Evolutionary conservation across 2,888 invertebrate genomes (phyloP), one percentile per base, ranked within the genome.

Genomic region (Andrena haemorrhoa): DNA sequence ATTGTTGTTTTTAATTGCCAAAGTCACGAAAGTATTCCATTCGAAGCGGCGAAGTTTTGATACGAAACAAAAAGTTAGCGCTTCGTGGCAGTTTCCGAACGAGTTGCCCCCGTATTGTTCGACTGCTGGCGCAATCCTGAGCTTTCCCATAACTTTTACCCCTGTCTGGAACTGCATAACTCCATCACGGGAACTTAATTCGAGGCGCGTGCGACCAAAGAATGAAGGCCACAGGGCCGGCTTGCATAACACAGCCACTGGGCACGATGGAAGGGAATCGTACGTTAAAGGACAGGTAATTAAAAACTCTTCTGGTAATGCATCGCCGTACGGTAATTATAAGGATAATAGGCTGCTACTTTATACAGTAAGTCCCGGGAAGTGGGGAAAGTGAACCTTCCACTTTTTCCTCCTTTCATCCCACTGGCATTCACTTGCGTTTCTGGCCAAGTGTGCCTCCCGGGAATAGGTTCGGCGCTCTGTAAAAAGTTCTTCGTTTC

Each of bases 231-330:
- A 47, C 29, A 23, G 20, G 53, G 1, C 0, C 26, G 3, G 20
- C 12, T 72, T 35, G 16, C 47, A 23, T 29, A 68, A 79, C 35
- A 10, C 35, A 49, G 63, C 68, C 53, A 16, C 66, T 41, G 35
- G 61, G 16, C 8, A 20, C 51, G 60, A n/a, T 33, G n/a, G 51
- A 53, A 53, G 31, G 31, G 35, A 72, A 75, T 75, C 64, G 64
- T 56, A 51, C 63, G 41, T 56, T 31, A 72, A 82, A 70, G 71
- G 79, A 69, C 75, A 69, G 68, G 76, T 76, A 86, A 84, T 88
- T 88, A 83, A 78, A 87, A 75, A 80, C 85, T 77, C 72, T 84
- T 76, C 76, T 49, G 61, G 60, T 74, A 85, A 82, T 63, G 76
- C 79, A 68, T 87, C 51, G 61, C 66, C 65, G 71, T 47, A 26